phyloP scores from a whole-genome alignment of 2,888 invertebrate genomes.

The Pyrrhia umbra region DNA sequence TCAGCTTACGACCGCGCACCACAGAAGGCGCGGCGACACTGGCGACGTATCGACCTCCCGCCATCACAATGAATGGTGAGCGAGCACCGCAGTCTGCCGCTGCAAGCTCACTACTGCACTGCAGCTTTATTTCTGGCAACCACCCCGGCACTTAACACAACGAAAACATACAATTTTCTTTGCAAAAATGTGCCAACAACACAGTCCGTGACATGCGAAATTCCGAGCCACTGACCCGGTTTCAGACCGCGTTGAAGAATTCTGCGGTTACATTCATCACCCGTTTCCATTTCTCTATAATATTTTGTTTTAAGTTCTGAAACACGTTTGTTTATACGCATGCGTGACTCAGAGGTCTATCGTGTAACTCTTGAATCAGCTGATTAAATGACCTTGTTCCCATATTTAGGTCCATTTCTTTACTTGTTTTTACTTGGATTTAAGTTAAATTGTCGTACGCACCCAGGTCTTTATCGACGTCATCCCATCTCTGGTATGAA shows the following conservation, averaged over 20 bases:
- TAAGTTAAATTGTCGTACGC: neutral
- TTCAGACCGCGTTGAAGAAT: slow-evolving; percentile 56
- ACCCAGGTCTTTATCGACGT: neutral
- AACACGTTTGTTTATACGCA: slow-evolving; percentile 48
- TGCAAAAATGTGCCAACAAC: slow-evolving; percentile 67
- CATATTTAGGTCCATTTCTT: slow-evolving; percentile 54
- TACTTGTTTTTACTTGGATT: slow-evolving; percentile 16
- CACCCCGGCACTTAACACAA: slow-evolving; percentile 74
- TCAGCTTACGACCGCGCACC: slow-evolving; percentile 72
- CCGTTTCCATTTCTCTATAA: slow-evolving; percentile 40
- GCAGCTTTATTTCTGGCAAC: slow-evolving; percentile 89
- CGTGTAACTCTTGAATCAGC: slow-evolving; percentile 51
- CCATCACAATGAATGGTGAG: slow-evolving; percentile 82
- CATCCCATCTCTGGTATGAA: slow-evolving; percentile 17
- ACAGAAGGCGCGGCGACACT: slow-evolving; percentile 82
- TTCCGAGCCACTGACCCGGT: slow-evolving; percentile 72
- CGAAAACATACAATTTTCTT: slow-evolving; percentile 66
- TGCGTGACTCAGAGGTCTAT: slow-evolving; percentile 52
- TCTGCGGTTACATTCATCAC: slow-evolving; percentile 55
- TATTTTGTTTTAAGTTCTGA: slow-evolving; percentile 43
- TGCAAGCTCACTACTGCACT: slow-evolving; percentile 88
- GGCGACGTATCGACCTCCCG: slow-evolving; percentile 80
- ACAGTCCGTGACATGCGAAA: slow-evolving; percentile 67
- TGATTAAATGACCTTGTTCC: slow-evolving; percentile 60
- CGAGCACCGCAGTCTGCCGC: slow-evolving; percentile 82